Evolutionary conservation across 1,140 invertebrate species (phyloP).

Genomic region (Amyelois transitella): DNA sequence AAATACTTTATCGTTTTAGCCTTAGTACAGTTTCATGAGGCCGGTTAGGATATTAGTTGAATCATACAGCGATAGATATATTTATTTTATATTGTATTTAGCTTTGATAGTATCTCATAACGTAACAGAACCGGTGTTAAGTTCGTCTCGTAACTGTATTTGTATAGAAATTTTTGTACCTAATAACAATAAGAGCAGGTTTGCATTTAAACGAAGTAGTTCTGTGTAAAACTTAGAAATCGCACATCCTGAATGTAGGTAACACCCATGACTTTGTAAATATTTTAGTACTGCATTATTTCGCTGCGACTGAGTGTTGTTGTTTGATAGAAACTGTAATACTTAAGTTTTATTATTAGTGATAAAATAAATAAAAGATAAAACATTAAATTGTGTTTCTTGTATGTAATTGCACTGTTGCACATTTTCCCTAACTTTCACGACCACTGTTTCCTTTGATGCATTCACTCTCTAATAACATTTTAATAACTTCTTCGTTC

Average conservation of each 20-base stretch:
- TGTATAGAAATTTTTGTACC: constrained; percentile 13
- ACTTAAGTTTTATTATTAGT: constrained; percentile 74
- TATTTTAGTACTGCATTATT: constrained; percentile 65
- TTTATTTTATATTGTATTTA: constrained; percentile 59
- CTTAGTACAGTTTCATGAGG: constrained; percentile 52
- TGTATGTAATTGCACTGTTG: constrained; percentile 48
- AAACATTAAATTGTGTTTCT: constrained; percentile 54
- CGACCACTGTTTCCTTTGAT: constrained; percentile 48
- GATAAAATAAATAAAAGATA: constrained; percentile 71
- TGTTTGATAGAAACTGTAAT: constrained; percentile 72
- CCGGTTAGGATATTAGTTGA: constrained; percentile 53
- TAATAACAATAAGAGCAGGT: constrained; percentile 22
- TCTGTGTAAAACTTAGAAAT: constrained; percentile 18
- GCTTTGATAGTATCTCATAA: constrained; percentile 35
- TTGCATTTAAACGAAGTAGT: constrained; percentile 53
- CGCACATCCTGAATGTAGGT: constrained; percentile 14
- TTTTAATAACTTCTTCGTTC: constrained; percentile 49
- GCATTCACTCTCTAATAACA: constrained; percentile 63
- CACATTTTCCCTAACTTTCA: constrained; percentile 57
- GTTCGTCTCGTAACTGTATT: constrained; percentile 9
- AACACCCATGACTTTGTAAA: constrained; percentile 62
- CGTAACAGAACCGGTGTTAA: constrained; percentile 18
- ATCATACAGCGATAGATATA: constrained; percentile 57
- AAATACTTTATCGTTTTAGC: constrained; percentile 64
- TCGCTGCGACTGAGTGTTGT: constrained; percentile 69